Evolutionary conservation across 2,797 vertebrate genomes (phyloP).

Genomic region (Cetoscarus ocellatus): DNA sequence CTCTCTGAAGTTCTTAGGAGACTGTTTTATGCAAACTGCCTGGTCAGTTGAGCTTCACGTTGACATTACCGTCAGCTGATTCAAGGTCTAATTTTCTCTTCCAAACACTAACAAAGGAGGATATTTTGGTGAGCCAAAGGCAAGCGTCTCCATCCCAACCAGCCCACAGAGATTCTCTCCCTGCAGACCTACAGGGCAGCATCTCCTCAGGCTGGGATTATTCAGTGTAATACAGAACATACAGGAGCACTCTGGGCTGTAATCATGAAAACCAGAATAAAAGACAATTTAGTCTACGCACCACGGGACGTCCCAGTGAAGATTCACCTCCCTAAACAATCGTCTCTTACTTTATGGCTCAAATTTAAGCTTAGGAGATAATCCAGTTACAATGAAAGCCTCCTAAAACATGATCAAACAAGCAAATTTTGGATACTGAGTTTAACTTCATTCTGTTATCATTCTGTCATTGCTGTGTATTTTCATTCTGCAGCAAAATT

Average conservation of each 20-base stretch:
- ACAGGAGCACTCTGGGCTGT: slow-evolving; percentile 11
- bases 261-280: slow-evolving; percentile 13
- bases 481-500: too few species aligned
- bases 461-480: neutral
- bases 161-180: neutral
- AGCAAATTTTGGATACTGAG: neutral
- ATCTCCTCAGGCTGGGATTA: slow-evolving; percentile 3
- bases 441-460: neutral
- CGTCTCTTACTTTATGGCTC: neutral
- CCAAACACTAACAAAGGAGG: slow-evolving; percentile 23
- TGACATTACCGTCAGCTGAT: slow-evolving; percentile 46
- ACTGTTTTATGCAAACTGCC: slow-evolving; percentile 48
- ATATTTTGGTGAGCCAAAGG: slow-evolving; percentile 5
- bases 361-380: neutral
- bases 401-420: neutral
- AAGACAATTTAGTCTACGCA: neutral
- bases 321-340: neutral
- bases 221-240: slow-evolving; percentile 1
- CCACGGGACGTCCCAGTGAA: neutral
- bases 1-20: slow-evolving; percentile 39
- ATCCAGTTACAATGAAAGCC: neutral
- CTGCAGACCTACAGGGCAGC: neutral
- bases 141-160: neutral
- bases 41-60: slow-evolving; percentile 13
- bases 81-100: slow-evolving; percentile 38